Conservation (phyloP, 2,113 vertebrate genomes). For the Corvus cornix region DNA sequence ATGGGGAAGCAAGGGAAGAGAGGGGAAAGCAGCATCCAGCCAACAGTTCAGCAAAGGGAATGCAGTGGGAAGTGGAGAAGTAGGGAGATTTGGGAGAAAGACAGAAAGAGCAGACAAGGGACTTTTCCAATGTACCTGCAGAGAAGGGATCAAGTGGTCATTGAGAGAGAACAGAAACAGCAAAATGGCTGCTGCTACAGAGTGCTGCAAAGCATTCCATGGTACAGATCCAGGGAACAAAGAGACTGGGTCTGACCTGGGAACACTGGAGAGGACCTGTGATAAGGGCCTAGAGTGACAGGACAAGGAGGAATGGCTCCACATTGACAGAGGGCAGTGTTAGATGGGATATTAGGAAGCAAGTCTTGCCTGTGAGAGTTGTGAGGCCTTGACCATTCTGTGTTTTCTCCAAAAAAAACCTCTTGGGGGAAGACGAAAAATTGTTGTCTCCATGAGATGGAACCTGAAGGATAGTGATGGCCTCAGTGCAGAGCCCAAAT, state of each 20-base stretch:
- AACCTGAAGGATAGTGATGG: not conserved
- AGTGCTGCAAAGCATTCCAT: not conserved
- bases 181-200: not conserved
- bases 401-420: not conserved
- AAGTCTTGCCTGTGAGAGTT: not conserved
- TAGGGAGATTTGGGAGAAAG: not conserved
- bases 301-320: not conserved
- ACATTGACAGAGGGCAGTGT: not conserved
- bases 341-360: not conserved
- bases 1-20: not conserved
- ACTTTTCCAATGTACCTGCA: not conserved
- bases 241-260: not conserved
- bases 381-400: not conserved
- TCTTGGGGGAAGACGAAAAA: not conserved
- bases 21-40: not conserved
- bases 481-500: not conserved
- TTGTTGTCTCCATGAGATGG: not conserved
- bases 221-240: not conserved
- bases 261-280: not conserved
- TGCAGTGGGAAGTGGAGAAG: fast-evolving
- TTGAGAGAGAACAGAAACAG: not conserved
- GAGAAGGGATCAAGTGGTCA: not conserved
- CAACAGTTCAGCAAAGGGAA: not conserved
- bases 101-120: not conserved
- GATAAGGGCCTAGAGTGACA: not conserved